Conservation (phyloP, 2,797 vertebrate genomes). For the Acrossocheilus fasciatus region DNA sequence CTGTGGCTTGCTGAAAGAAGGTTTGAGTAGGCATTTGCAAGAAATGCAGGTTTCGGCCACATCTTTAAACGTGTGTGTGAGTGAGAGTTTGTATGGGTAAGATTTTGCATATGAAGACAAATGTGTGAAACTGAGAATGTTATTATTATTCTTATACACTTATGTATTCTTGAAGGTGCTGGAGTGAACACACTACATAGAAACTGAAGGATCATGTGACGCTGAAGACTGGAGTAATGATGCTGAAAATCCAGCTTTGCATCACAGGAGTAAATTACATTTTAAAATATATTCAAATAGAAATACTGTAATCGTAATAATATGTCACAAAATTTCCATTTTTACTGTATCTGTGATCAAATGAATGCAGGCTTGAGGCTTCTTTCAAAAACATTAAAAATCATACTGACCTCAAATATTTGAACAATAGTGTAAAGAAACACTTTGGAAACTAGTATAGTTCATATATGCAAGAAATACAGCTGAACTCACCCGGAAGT, state of each 20-base stretch:
- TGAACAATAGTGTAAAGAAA: not conserved
- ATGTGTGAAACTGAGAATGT: not conserved
- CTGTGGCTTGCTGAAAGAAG: not conserved
- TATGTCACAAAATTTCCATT: not conserved
- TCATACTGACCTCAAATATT: not conserved
- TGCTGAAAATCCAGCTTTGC: not conserved
- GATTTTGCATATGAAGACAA: not conserved
- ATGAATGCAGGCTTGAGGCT: not conserved
- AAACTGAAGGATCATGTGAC: not conserved
- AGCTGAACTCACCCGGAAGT: slow-evolving; percentile 71
- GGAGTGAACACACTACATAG: not conserved
- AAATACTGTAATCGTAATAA: not conserved
- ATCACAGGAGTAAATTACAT: not conserved
- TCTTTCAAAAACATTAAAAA: not conserved
- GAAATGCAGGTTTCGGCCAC: not conserved
- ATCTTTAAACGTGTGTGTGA: not conserved
- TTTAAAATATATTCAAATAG: not conserved
- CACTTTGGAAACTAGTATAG: not conserved
- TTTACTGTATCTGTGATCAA: not conserved
- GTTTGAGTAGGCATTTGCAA: slow-evolving; percentile 17
- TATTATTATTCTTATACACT: not conserved
- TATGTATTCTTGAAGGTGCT: not conserved
- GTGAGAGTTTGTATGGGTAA: not conserved
- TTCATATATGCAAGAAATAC: not conserved
- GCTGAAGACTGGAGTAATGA: not conserved